phyloP scores from a whole-genome alignment of 1,140 invertebrate species.

The Portunus trituberculatus region DNA sequence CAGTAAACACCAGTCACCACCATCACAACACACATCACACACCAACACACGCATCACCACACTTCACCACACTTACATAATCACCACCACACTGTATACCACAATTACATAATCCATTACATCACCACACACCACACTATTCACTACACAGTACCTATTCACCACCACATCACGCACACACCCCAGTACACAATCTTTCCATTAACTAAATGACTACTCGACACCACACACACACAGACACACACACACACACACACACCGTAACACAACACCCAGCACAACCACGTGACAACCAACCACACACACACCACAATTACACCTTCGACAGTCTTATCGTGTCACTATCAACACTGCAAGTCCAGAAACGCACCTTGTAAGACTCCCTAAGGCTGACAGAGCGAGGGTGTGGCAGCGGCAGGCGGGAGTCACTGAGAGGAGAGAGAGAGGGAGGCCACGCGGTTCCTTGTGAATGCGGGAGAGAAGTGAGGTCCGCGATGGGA shows the following conservation, averaged over 20 bases:
- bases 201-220: too few relatives aligned
- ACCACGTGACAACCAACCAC: neutral
- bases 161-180: neutral
- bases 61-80: neutral
- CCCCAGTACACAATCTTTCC: too few relatives aligned
- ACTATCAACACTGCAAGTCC: neutral
- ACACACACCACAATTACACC: neutral
- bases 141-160: neutral
- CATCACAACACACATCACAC: too few relatives aligned
- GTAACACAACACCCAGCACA: neutral
- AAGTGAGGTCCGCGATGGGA: neutral
- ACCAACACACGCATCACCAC: too few relatives aligned
- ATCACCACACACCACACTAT: neutral
- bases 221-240: neutral
- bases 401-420: neutral
- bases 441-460: neutral
- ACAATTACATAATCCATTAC: neutral
- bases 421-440: neutral
- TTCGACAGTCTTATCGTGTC: neutral
- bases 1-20: too few relatives aligned
- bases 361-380: neutral
- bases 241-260: neutral
- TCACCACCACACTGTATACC: neutral
- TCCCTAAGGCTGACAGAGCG: neutral
- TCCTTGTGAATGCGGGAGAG: neutral